Evolutionary conservation across 2,113 vertebrate species (phyloP).

Genomic region (Brachyhypopomus occidentalis): DNA sequence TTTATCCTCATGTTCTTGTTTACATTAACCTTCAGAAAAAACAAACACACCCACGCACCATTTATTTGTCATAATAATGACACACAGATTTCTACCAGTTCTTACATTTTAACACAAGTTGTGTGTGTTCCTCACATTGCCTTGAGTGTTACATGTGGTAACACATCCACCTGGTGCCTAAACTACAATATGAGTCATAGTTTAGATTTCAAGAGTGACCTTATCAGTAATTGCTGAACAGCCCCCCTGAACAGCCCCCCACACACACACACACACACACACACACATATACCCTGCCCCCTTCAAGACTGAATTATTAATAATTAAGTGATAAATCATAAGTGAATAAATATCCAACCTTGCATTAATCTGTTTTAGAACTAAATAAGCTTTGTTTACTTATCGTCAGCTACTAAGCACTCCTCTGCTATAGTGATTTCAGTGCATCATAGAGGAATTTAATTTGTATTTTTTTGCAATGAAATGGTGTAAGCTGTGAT

Average conservation of each 20-base stretch:
- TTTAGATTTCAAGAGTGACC: neutral
- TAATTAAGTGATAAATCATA: no score
- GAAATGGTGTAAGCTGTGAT: neutral
- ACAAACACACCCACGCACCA: no score
- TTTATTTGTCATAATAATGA: slow-evolving; percentile 10
- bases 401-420: no score
- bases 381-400: neutral
- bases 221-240: neutral
- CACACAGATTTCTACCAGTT: neutral
- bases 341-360: neutral
- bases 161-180: neutral
- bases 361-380: neutral
- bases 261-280: no score
- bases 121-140: neutral
- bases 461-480: no score
- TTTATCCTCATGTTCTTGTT: neutral
- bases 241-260: no score
- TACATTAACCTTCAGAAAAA: neutral
- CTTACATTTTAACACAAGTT: neutral
- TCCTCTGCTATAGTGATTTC: neutral
- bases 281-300: no score
- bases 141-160: neutral
- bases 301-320: no score
- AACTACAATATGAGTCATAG: neutral
- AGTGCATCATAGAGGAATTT: no score